These are phyloP conservation scores for Protodeltote pygarga DNA, from an alignment of 2,888 invertebrate genomes.

Conservation along the genomic window DNA sequence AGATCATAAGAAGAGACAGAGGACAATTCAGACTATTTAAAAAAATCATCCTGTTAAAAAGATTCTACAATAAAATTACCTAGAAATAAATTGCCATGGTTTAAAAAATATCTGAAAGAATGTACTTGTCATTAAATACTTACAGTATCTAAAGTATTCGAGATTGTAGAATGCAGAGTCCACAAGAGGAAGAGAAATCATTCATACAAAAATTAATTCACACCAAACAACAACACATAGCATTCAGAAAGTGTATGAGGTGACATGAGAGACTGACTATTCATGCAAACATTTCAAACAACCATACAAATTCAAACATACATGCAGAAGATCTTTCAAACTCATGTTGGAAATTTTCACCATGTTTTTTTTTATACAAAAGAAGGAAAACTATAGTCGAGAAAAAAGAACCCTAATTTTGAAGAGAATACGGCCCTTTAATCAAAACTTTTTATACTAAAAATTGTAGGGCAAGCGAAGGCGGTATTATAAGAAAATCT, in stretches of 20 bases:
- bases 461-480: too few species aligned
- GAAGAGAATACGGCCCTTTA: background rate
- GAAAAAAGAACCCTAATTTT: conserved; percentile 6
- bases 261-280: conserved; percentile 48
- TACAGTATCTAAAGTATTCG: background rate
- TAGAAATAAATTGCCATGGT: too few species aligned
- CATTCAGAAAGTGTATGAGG: conserved; percentile 49
- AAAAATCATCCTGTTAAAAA: too few species aligned
- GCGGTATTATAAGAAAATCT: too few species aligned
- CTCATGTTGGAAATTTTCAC: conserved; percentile 9
- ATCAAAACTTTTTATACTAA: too few species aligned
- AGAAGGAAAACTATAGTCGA: too few species aligned
- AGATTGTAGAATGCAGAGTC: conserved; percentile 1
- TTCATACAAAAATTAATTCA: conserved; percentile 32
- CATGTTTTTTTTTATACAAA: too few species aligned
- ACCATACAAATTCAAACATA: conserved; percentile 32
- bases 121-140: conserved; percentile 6
- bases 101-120: conserved; percentile 12
- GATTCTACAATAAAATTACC: too few species aligned
- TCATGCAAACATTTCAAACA: conserved; percentile 45
- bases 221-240: conserved; percentile 41
- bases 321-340: conserved; percentile 38
- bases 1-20: too few species aligned
- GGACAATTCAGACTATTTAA: too few species aligned
- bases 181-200: conserved; percentile 9